Conservation (phyloP, 2,888 invertebrate species). For the Pherbina coryleti region DNA sequence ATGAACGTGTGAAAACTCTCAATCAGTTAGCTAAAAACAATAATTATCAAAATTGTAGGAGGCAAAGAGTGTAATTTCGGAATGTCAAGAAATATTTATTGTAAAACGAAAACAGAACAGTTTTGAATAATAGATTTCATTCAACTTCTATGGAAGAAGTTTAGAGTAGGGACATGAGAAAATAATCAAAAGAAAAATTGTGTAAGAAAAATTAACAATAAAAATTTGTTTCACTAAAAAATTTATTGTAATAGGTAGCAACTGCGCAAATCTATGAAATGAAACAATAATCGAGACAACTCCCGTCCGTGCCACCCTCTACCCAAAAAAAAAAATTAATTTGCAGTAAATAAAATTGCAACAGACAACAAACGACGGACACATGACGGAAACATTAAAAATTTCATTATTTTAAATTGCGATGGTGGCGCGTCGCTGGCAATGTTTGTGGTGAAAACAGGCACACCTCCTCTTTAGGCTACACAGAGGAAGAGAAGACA, state of each 20-base stretch:
- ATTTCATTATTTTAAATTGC: slow-evolving; percentile 39
- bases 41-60: too few species aligned
- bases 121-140: too few species aligned
- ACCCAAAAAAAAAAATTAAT: background rate
- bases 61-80: background rate
- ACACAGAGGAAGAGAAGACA: too few species aligned
- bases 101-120: background rate
- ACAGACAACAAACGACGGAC: slow-evolving; percentile 13
- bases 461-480: too few species aligned
- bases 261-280: background rate
- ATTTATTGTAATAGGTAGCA: too few species aligned
- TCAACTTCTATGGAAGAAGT: background rate
- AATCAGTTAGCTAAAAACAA: too few species aligned
- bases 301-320: background rate
- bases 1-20: too few species aligned
- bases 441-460: background rate
- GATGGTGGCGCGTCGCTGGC: background rate
- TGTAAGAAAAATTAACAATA: too few species aligned
- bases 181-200: background rate
- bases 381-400: slow-evolving; percentile 44
- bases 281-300: background rate
- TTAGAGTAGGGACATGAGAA: background rate
- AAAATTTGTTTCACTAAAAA: background rate
- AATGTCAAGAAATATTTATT: background rate
- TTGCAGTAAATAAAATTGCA: slow-evolving; percentile 3